Evolutionary conservation across 1,140 invertebrate species (phyloP).

Genomic region (Psix sp.): DNA sequence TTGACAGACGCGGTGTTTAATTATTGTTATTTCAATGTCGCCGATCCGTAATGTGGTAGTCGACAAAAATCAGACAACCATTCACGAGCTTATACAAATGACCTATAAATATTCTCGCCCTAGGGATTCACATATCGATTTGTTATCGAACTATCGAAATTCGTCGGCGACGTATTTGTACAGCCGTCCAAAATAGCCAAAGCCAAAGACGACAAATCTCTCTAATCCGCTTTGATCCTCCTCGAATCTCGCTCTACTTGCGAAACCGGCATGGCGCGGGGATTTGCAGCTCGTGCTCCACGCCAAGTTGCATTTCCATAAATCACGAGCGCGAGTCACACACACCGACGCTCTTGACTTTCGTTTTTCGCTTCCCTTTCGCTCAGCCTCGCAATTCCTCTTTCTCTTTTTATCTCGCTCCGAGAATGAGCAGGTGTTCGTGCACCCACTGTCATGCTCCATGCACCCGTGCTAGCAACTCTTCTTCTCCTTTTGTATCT

Average conservation of each 20-base stretch:
- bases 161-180: too few species aligned
- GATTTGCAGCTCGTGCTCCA: conserved; percentile 54
- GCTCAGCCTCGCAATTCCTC: conserved; percentile 1
- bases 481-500: conserved; percentile 59
- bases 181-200: neutral
- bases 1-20: conserved; percentile 24
- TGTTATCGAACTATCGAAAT: too few species aligned
- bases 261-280: conserved; percentile 6
- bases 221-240: conserved; percentile 16
- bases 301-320: conserved; percentile 68
- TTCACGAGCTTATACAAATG: too few species aligned
- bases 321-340: conserved; percentile 63
- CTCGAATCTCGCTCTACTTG: conserved; percentile 21
- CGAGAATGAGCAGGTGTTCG: conserved; percentile 75
- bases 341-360: conserved; percentile 45
- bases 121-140: too few species aligned
- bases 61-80: too few species aligned
- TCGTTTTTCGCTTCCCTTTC: conserved; percentile 29
- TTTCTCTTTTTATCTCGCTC: conserved; percentile 32
- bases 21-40: conserved; percentile 13
- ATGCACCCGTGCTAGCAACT: conserved; percentile 72
- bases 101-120: too few species aligned
- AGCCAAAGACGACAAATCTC: conserved; percentile 10
- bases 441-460: conserved; percentile 75
- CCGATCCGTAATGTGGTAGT: too few species aligned